Percentiles rank a stretch among this genome's conserved stretches.
Conservation (phyloP, 1,140 invertebrate species). For the Drosophila nigromelanica region DNA sequence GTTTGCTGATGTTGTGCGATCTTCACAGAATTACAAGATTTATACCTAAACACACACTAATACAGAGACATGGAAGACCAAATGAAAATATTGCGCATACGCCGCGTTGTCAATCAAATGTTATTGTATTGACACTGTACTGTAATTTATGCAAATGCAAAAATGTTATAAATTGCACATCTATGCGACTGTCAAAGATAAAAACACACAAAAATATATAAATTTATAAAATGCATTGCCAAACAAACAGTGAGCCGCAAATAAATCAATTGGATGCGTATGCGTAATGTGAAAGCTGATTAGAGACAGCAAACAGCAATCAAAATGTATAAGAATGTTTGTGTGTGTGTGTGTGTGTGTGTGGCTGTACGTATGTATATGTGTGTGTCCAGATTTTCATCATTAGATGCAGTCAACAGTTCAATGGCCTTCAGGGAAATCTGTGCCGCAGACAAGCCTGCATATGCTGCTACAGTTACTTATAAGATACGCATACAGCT, state of each 20-base stretch:
- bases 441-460: conserved; percentile 16
- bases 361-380: background rate
- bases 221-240: conserved; percentile 13
- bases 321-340: background rate
- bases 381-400: conserved; percentile 27
- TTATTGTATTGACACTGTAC: conserved; percentile 13
- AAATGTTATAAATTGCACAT: conserved; percentile 53
- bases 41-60: background rate
- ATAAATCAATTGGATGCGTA: conserved; percentile 71
- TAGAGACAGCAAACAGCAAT: conserved; percentile 21
- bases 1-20: no score
- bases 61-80: background rate
- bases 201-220: background rate
- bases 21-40: no score
- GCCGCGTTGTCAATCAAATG: conserved; percentile 20
- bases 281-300: conserved; percentile 63
- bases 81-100: conserved; percentile 35
- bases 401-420: conserved; percentile 38
- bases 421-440: conserved; percentile 29
- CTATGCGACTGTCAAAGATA: conserved; percentile 53
- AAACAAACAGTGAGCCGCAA: conserved; percentile 40
- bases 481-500: background rate
- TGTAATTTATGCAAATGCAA: conserved; percentile 66
- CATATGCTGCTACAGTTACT: background rate
- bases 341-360: background rate